Percentiles rank a stretch among this genome's conserved stretches.
phyloP scores from a whole-genome alignment of 2,888 invertebrate species.

The Pedicia rivosa region DNA sequence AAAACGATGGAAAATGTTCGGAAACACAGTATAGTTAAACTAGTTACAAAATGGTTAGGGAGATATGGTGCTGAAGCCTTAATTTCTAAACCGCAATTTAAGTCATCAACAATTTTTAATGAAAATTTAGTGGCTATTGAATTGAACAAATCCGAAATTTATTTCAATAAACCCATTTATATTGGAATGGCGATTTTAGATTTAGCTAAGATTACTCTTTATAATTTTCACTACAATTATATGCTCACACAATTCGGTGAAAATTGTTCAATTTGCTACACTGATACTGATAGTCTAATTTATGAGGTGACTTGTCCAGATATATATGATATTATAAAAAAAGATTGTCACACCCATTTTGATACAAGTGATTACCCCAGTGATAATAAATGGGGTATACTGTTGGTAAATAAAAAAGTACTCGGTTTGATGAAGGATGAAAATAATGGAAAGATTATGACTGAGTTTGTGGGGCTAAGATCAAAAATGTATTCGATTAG shows the following conservation, averaged over 20 bases:
- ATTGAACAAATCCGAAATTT: conserved; percentile 12
- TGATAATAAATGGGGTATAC: conserved; percentile 17
- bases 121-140: conserved; percentile 21
- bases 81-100: conserved; percentile 17
- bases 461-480: conserved; percentile 16
- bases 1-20: too few relatives aligned
- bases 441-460: conserved; percentile 14
- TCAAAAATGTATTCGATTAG: conserved; percentile 18
- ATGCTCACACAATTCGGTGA: conserved; percentile 11
- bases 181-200: conserved; percentile 17
- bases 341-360: conserved; percentile 9
- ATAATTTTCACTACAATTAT: conserved; percentile 18
- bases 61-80: too few relatives aligned
- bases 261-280: conserved; percentile 13
- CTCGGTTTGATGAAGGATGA: conserved; percentile 18
- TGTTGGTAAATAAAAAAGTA: conserved; percentile 16
- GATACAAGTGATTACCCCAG: conserved; percentile 16
- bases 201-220: conserved; percentile 19
- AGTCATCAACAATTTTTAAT: conserved; percentile 18
- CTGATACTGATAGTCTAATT: conserved; percentile 16
- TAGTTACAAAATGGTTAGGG: too few relatives aligned
- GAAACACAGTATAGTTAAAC: too few relatives aligned
- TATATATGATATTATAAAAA: conserved; percentile 15
- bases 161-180: conserved; percentile 11
- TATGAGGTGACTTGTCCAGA: conserved; percentile 14